phyloP scores from a whole-genome alignment of 2,888 invertebrate species.

The Strigamia maritima region DNA sequence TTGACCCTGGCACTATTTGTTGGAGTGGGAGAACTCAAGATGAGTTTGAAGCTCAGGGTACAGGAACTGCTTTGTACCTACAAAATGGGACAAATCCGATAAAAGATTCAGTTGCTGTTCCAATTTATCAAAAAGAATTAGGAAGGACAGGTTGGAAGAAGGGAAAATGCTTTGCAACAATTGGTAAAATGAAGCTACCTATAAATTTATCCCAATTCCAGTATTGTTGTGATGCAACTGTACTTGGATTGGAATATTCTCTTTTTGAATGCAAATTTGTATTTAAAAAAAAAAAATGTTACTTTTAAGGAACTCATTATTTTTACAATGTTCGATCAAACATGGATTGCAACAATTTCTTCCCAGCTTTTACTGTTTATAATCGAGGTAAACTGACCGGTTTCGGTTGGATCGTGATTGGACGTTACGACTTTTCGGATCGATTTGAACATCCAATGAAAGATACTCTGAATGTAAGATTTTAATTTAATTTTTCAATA shows the following conservation, averaged over 20 bases:
- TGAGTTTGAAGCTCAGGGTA: slow-evolving; percentile 46
- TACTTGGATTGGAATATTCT: too few relatives aligned
- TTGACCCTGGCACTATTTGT: slow-evolving; percentile 44
- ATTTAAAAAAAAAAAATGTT: too few relatives aligned
- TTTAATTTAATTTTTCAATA: not conserved
- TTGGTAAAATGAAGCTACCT: slow-evolving; percentile 47
- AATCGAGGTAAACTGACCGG: slow-evolving; percentile 48
- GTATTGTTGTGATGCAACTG: too few relatives aligned
- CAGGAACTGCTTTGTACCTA: slow-evolving; percentile 49
- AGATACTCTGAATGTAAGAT: slow-evolving; percentile 35
- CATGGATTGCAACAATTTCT: slow-evolving; percentile 47
- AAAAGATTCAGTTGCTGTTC: slow-evolving; percentile 44
- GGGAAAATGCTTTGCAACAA: slow-evolving; percentile 50
- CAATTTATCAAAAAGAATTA: slow-evolving; percentile 46
- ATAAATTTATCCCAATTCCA: too few relatives aligned
- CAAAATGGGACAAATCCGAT: slow-evolving; percentile 49
- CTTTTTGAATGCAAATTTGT: too few relatives aligned
- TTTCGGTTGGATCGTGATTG: slow-evolving; percentile 47
- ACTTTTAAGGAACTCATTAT: slow-evolving; percentile 48
- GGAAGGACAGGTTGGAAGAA: slow-evolving; percentile 48
- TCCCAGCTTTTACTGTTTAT: slow-evolving; percentile 49
- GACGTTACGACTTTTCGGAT: slow-evolving; percentile 36
- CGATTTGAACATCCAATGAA: slow-evolving; percentile 37
- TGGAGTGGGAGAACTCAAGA: slow-evolving; percentile 47
- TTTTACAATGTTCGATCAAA: slow-evolving; percentile 47